Base-by-base conservation (phyloP, 1,140 invertebrate species). In the Eurosta solidaginis region DNA sequence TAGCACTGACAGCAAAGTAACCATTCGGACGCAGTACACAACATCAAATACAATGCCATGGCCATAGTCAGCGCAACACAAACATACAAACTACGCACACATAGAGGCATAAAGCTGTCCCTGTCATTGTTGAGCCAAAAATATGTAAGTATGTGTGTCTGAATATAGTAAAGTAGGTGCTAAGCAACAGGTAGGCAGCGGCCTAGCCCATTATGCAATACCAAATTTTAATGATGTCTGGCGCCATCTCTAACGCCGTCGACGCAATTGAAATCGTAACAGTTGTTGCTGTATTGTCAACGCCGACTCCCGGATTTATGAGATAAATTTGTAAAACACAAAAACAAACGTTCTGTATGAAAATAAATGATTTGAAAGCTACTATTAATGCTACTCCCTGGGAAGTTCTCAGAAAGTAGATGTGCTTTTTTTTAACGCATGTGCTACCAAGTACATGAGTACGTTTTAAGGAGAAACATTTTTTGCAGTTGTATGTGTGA, bases 161-260 rank as follows among this genome's bases (percentile, higher is more conserved):
- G 33, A 40, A n/a, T 59, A 36, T n/a, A 1, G 1, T 29, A 4
- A 63, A 68, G 27, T 33, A 77, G 76, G 63, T 77, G 76, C 76
- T 77, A 77, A 77, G 76, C 76, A 77, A 77, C 76, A 77, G 76
- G 76, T 77, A 77, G 76, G 50, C 50, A 27, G 29, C 59, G 59
- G 59, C 22, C 59, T 68, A 33, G 59, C 40, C 33, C 40, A 5
- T 22, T 20, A 36, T n/a, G 42, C 22, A 29, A 29, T n/a, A n/a
- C n/a, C n/a, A n/a, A 45, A 27, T 49, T 75, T 45, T 40, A 25
- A 49, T 75, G 42, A 42, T 22, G 45, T 45, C 73, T 42, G 44
- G 40, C 27, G 40, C 44, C 73, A 75, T 33, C 17, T n/a, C 17
- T 3, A 4, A 2, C 17, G 42, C 27, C 42, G 42, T 42, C 12